Conservation (phyloP, 2,113 vertebrate species). For the Brachypodius melanocephalos region DNA sequence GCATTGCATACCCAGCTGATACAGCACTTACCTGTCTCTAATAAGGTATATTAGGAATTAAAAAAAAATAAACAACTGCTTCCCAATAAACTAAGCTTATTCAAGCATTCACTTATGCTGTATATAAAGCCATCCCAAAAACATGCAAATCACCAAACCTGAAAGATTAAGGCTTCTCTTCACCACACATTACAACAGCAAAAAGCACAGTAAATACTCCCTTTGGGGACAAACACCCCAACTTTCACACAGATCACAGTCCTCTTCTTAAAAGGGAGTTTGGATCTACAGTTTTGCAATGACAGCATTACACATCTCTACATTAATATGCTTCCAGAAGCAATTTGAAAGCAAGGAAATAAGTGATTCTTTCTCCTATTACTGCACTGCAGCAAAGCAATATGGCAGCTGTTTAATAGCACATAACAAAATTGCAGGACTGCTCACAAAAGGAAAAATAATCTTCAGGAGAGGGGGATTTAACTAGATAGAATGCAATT, state of each 20-base stretch:
- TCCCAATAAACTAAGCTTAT: background rate
- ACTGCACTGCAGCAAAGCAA: constrained; percentile 50
- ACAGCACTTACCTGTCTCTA: background rate
- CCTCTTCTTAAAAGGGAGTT: background rate
- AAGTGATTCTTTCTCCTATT: background rate
- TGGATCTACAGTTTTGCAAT: background rate
- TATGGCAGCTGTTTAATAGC: constrained; percentile 35
- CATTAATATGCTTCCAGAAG: background rate
- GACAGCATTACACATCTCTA: background rate
- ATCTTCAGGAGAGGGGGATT: constrained; percentile 1
- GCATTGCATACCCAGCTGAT: background rate
- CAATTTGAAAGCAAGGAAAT: background rate
- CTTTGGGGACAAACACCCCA: background rate
- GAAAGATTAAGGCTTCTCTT: background rate
- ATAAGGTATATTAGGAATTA: background rate
- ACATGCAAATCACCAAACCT: background rate
- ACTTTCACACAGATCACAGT: background rate
- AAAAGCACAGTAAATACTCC: background rate
- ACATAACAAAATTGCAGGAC: constrained; percentile 17
- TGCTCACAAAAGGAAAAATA: constrained; percentile 23
- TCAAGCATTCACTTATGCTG: background rate
- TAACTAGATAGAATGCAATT: constrained; percentile 52
- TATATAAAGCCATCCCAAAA: background rate
- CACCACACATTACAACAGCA: background rate
- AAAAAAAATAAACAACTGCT: background rate